A percentile compares a stretch with the other conserved stretches of the same genome.
phyloP scores from a whole-genome alignment of 2,888 invertebrate species.

The Drosophila neotestacea region DNA sequence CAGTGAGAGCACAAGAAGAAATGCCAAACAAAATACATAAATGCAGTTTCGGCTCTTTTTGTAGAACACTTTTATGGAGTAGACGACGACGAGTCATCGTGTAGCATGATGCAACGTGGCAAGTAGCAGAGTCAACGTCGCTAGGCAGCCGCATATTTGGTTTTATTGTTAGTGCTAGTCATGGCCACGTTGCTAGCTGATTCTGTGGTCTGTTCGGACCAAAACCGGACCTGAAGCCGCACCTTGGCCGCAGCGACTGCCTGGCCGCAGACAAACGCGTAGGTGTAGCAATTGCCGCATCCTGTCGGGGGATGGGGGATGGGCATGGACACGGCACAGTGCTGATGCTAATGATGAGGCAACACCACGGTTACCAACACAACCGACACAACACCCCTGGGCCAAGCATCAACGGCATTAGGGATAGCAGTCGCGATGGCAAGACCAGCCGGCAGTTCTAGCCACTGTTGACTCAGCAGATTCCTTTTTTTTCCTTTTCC shows the following conservation, averaged over 20 bases:
- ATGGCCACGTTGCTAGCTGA: constrained; percentile 35
- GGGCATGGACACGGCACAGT: constrained; percentile 9
- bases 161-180: constrained; percentile 70
- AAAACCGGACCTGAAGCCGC: constrained; percentile 44
- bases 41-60: constrained; percentile 66
- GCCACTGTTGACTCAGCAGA: constrained; percentile 74
- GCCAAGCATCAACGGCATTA: constrained; percentile 48
- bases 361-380: constrained; percentile 30
- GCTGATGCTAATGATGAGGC: constrained; percentile 73
- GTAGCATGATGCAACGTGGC: not conserved
- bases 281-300: constrained; percentile 52
- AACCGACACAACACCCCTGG: constrained; percentile 31
- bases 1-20: constrained; percentile 36
- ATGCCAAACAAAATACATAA: constrained; percentile 64
- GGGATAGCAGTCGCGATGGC: constrained; percentile 24
- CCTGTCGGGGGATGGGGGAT: constrained; percentile 1
- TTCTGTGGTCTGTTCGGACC: constrained; percentile 40
- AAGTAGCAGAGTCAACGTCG: constrained; percentile 35
- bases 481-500: constrained; percentile 26
- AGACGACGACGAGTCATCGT: not conserved
- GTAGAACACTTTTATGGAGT: constrained; percentile 37
- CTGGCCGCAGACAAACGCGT: constrained; percentile 76
- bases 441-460: constrained; percentile 16
- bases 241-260: constrained; percentile 71
- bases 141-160: constrained; percentile 65